A percentile compares a stretch with the other conserved stretches of the same genome.
These are phyloP conservation scores for Anoplolepis gracilipes DNA, from an alignment of 1,140 invertebrate genomes.

Conservation along the genomic window DNA sequence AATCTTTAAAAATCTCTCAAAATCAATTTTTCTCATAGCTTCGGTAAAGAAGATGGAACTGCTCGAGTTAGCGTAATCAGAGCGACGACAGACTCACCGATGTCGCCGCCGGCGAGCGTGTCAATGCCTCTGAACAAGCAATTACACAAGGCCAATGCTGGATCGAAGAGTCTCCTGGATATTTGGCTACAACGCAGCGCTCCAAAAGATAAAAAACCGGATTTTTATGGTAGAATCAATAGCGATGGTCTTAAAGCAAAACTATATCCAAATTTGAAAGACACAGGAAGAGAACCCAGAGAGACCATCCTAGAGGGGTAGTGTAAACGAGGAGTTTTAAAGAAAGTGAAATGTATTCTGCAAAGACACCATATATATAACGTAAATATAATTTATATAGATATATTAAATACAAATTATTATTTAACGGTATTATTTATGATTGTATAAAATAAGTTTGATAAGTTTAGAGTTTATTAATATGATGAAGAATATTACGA, in stretches of 20 bases:
- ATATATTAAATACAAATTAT: background rate
- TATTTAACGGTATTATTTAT: background rate
- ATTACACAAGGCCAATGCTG: slow-evolving; percentile 76
- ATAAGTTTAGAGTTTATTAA: background rate
- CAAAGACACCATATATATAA: background rate
- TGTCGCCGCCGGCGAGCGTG: slow-evolving; percentile 89
- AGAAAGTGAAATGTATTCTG: background rate
- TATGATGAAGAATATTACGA: background rate
- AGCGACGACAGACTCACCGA: slow-evolving; percentile 93
- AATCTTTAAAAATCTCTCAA: background rate
- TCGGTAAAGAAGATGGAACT: slow-evolving; percentile 84
- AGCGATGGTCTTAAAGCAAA: slow-evolving; percentile 90
- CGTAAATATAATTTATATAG: slow-evolving; percentile 33
- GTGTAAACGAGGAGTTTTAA: background rate
- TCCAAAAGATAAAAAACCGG: slow-evolving; percentile 88
- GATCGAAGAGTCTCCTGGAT: slow-evolving; percentile 88
- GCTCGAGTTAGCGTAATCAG: slow-evolving; percentile 90
- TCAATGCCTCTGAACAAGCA: slow-evolving; percentile 81
- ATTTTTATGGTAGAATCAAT: slow-evolving; percentile 92
- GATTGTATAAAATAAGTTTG: background rate
- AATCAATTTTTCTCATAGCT: slow-evolving; percentile 65
- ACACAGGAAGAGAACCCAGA: slow-evolving; percentile 78
- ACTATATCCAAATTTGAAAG: slow-evolving; percentile 92
- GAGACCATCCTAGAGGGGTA: slow-evolving; percentile 81
- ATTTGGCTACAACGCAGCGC: slow-evolving; percentile 87